Base-by-base conservation (phyloP, 2,888 invertebrate genomes). In the Ditula angustiorana region DNA sequence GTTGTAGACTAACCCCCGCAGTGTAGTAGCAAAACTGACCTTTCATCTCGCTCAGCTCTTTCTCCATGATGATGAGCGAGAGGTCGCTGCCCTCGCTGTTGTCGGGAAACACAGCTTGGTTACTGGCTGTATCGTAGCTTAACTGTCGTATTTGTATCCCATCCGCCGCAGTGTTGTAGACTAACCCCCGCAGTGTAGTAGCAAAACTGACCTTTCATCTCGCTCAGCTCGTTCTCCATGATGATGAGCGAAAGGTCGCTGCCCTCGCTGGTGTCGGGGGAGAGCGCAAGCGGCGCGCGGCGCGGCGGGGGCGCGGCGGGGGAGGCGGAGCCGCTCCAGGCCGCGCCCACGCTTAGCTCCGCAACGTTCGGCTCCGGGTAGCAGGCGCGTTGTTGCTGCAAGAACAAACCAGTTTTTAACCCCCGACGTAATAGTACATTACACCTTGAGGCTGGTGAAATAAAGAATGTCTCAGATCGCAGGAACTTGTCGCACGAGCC, bases 191-290 rank as follows among this genome's bases (percentile, higher is more conserved):
- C 8, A 19, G 1, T 2, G 0, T 44, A 21, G 21, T 11, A 19
- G n/a, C n/a, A n/a, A n/a, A n/a, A n/a, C 78, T 58, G n/a, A 87
- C 87, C 84, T 81, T 89, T 91, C 79, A 89, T 80, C 69, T 90
- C 88, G 1, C 85, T 83, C 16, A 89, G 83, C 75, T 96, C 95
- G 77, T 94, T 95, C 81, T 95, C 95, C 94, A 96, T 94, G 80
- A 96, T 92, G 90, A 96, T 95, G 71, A 96, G 94, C 50, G 96
- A 96, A 71, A 96, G 95, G 86, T 97, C 96, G 85, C 97, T 98
- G 88, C 97, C 98, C 83, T 97, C 97, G 66, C 98, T 98, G 67
- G 97, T 97, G 90, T 98, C 98, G 5, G 98, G 97, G 41, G 98
- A 98, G 67, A 98, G 94, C 23, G 97, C 97, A 87, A 98, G 98